A percentile compares a stretch with the other conserved stretches of the same genome.
phyloP scores from a whole-genome alignment of 2,888 invertebrate species.

The Eristalinus aeneus region DNA sequence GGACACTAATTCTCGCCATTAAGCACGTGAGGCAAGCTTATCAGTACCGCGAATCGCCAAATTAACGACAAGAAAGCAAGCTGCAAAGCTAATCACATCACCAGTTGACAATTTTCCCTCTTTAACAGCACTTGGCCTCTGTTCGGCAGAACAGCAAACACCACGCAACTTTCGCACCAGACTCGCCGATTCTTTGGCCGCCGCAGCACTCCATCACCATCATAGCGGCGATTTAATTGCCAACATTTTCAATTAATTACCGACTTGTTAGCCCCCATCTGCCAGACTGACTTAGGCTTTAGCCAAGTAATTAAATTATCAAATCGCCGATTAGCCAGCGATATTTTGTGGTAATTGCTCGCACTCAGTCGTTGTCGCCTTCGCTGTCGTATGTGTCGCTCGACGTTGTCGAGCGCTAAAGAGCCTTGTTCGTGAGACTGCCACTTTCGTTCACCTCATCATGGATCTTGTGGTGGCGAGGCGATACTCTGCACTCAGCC shows the following conservation, averaged over 20 bases:
- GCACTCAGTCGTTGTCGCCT: constrained; percentile 55
- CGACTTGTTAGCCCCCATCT: constrained; percentile 64
- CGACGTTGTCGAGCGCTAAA: constrained; percentile 20
- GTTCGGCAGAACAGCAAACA: constrained; percentile 21
- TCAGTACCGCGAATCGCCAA: constrained; percentile 14
- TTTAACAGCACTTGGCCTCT: constrained; percentile 52
- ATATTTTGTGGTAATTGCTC: constrained; percentile 71
- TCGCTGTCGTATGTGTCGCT: constrained; percentile 20
- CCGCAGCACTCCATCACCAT: neutral
- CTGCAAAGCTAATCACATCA: constrained; percentile 37
- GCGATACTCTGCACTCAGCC: neutral
- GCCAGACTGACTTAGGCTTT: constrained; percentile 39
- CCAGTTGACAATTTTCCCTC: constrained; percentile 58
- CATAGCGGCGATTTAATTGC: constrained; percentile 65
- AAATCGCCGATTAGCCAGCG: constrained; percentile 66
- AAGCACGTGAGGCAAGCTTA: constrained; percentile 15
- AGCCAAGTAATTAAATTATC: constrained; percentile 67
- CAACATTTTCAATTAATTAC: constrained; percentile 71
- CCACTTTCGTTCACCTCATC: constrained; percentile 35
- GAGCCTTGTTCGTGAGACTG: constrained; percentile 1
- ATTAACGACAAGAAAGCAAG: constrained; percentile 7
- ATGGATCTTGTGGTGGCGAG: neutral
- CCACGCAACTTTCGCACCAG: constrained; percentile 52
- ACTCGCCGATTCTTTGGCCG: neutral
- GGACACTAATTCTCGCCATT: neutral